Conservation (phyloP, 2,797 vertebrate genomes). For the Smutsia temminckii region DNA sequence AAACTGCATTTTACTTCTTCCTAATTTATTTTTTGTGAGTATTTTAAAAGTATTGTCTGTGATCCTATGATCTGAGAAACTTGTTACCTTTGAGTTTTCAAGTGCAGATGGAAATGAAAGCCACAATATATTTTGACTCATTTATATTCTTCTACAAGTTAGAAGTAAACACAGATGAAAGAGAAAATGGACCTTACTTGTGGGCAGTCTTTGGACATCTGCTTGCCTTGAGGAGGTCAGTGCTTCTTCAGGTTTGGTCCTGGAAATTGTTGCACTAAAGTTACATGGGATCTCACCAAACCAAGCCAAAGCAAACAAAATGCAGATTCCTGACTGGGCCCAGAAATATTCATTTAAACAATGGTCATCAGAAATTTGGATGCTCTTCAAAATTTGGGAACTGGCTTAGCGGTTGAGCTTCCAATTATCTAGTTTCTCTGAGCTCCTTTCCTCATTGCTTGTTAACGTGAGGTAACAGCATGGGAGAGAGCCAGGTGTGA, state of each 20-base stretch:
- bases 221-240: not conserved
- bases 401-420: not conserved
- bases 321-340: not conserved
- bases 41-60: constrained; percentile 15
- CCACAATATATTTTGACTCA: not conserved
- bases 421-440: not conserved
- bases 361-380: not conserved
- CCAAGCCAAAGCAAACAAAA: not conserved
- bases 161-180: not conserved
- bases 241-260: not conserved
- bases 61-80: not conserved
- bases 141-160: not conserved
- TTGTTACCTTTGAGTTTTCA: not conserved
- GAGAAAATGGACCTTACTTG: not conserved
- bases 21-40: not conserved
- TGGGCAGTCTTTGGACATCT: not conserved
- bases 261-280: not conserved
- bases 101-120: not conserved
- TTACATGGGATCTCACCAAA: not conserved
- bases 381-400: not conserved
- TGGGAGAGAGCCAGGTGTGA: not conserved
- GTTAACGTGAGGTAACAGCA: not conserved
- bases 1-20: not conserved
- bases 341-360: not conserved
- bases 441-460: not conserved